phyloP scores from a whole-genome alignment of 2,888 invertebrate species.

The Nyleta sp. region DNA sequence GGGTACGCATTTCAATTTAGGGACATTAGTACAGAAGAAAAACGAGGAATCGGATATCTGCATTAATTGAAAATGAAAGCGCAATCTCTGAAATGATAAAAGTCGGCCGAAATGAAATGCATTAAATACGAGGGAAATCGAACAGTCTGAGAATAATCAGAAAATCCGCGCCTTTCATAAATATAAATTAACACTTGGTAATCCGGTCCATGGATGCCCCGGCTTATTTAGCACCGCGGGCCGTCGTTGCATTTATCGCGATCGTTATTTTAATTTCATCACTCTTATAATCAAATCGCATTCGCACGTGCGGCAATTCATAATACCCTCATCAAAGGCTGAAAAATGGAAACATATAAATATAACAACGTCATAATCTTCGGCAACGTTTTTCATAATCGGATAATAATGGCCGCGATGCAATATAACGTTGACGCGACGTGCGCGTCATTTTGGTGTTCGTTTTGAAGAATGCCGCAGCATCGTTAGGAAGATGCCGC shows the following conservation, averaged over 20 bases:
- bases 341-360: constrained; percentile 22
- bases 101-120: neutral
- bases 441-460: constrained; percentile 32
- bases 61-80: neutral
- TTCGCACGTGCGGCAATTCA: constrained; percentile 24
- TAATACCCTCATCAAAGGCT: constrained; percentile 16
- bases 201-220: constrained; percentile 6
- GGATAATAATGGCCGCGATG: constrained; percentile 33
- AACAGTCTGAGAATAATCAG: constrained; percentile 8
- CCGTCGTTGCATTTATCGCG: constrained; percentile 15
- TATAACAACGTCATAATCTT: constrained; percentile 42
- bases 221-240: constrained; percentile 14
- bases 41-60: neutral
- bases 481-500: constrained; percentile 35
- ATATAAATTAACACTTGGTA: constrained; percentile 34
- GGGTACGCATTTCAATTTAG: too few relatives aligned
- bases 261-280: constrained; percentile 34
- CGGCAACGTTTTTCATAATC: constrained; percentile 41
- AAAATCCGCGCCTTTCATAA: constrained; percentile 21
- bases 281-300: constrained; percentile 28
- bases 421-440: constrained; percentile 31
- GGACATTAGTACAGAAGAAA: too few relatives aligned
- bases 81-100: neutral
- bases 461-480: constrained; percentile 43
- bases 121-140: neutral